Evolutionary conservation across 2,888 invertebrate species (phyloP), one percentile per base, ranked within the genome.

Genomic region (Scrobipalpa atriplicella): DNA sequence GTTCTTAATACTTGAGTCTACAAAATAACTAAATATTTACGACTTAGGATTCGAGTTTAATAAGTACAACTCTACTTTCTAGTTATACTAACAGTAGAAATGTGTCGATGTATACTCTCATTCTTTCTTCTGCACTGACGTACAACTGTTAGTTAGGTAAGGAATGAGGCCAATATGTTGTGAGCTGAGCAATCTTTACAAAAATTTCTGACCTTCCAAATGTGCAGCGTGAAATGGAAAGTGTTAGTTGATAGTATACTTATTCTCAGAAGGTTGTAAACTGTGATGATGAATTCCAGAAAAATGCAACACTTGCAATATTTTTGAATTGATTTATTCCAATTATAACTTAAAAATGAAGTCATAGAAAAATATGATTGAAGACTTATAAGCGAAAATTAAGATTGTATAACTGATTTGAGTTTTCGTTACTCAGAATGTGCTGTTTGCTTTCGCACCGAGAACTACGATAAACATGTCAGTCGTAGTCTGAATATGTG

Each of bases 391-490:
- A 16, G 38, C 38, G n/a, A 29, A 58, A 58, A 38, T 58, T 58
- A 58, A 38, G 38, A 38, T 58, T 58, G 16, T 38, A n/a, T n/a
- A n/a, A n/a, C n/a, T n/a, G n/a, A n/a, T n/a, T n/a, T 58, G 13
- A 38, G 38, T 38, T n/a, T 7, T 2, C 58, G 1, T n/a, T n/a
- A n/a, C n/a, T n/a, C 58, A 38, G 10, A 38, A 58, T 36, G 13
- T n/a, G n/a, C 29, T 58, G 38, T 58, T 38, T 58, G 38, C n/a
- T 8, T 38, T 58, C 38, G 16, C 8, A 58, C n/a, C 2, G 8
- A 58, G 38, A 38, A 58, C 58, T 58, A 10, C n/a, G 13, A 16
- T 58, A 58, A 58, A 58, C 58, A 58, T 58, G 58, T 36, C 58
- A 58, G 36, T 58, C 56, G 11, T 29, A n/a, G n/a, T n/a, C n/a